These are phyloP conservation scores for Rachycentron canadum DNA, from an alignment of 2,797 vertebrate genomes.

Conservation along the genomic window DNA sequence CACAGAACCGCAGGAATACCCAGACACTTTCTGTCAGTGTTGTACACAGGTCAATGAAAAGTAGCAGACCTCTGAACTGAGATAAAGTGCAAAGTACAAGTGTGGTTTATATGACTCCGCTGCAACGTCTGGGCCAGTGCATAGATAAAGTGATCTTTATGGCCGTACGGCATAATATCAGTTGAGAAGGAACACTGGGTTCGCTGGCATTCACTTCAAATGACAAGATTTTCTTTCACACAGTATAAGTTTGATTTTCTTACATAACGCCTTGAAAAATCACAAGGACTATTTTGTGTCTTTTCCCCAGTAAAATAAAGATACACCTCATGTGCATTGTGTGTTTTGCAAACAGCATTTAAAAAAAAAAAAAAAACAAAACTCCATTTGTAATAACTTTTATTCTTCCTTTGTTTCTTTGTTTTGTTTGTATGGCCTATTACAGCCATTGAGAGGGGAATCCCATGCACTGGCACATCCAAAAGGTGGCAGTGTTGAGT, in stretches of 20 bases:
- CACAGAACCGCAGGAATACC: constrained; percentile 12
- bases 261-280: not conserved
- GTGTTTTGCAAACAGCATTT: constrained; percentile 1
- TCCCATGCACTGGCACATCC: constrained; percentile 72
- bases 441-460: constrained; percentile 5
- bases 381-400: not conserved
- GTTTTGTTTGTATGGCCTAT: not conserved
- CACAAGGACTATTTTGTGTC: rapidly evolving
- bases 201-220: constrained; percentile 82
- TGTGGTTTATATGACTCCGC: constrained; percentile 91
- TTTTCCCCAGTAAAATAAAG: not conserved
- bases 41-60: constrained; percentile 75
- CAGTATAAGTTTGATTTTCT: constrained; percentile 10
- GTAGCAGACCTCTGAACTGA: constrained; percentile 83
- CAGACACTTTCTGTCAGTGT: constrained; percentile 43
- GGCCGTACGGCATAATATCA: constrained; percentile 81
- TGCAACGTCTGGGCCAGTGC: constrained; percentile 87
- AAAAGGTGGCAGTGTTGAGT: constrained; percentile 99
- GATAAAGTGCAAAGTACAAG: constrained; percentile 88
- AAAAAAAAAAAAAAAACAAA: too few species aligned
- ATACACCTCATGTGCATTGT: not conserved
- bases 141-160: constrained; percentile 95
- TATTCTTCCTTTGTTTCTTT: constrained; percentile 1
- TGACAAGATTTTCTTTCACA: constrained; percentile 27
- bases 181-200: constrained; percentile 88